Percentiles rank a stretch among this genome's conserved stretches.
Conservation (phyloP, 2,113 vertebrate genomes). For the Halcyon senegalensis region DNA sequence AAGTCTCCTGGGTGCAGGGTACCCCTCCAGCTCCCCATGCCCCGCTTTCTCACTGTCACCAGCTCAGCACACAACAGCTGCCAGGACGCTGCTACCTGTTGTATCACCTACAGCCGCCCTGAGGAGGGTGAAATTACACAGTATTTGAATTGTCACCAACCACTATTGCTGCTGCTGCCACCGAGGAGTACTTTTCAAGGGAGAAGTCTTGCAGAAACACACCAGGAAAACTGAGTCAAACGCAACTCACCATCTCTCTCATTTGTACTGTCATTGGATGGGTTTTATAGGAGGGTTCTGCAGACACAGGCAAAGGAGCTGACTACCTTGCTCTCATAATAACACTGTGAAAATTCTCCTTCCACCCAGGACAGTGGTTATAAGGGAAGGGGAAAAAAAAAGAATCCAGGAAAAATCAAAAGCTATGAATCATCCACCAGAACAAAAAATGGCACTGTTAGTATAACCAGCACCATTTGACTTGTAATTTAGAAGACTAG, state of each 20-base stretch:
- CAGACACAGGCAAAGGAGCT: not conserved
- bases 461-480: not conserved
- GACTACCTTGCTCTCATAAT: not conserved
- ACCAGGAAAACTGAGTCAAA: not conserved
- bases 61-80: not conserved
- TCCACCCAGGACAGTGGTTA: not conserved
- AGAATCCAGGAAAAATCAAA: conserved; percentile 16
- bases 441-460: not conserved
- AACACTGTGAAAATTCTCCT: not conserved
- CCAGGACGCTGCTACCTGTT: not conserved
- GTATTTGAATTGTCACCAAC: not conserved
- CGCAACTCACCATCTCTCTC: not conserved
- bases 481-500: conserved; percentile 13
- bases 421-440: not conserved
- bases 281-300: not conserved
- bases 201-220: not conserved
- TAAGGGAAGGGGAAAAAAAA: not conserved
- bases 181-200: not conserved
- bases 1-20: not conserved
- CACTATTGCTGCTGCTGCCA: not conserved
- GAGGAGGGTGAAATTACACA: not conserved
- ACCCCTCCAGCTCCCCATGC: not conserved
- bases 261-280: not conserved
- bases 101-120: not conserved
- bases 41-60: not conserved